Percentiles rank a stretch among this genome's conserved stretches.
These are phyloP conservation scores for Sphenodon punctatus DNA, from an alignment of 2,797 vertebrate genomes.

Conservation along the genomic window DNA sequence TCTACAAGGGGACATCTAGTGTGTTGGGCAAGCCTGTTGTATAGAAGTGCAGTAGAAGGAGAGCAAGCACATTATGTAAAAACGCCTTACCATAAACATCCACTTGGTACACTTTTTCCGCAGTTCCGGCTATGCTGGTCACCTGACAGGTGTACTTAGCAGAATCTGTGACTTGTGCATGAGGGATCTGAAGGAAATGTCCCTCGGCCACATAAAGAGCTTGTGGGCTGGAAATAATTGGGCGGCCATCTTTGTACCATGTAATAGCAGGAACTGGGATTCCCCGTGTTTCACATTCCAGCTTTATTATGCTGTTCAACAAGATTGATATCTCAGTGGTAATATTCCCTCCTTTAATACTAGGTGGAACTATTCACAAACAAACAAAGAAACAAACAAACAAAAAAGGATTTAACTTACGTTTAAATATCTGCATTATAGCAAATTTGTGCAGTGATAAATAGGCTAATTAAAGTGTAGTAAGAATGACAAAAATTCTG, in stretches of 20 bases:
- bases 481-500: background rate
- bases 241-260: conserved; percentile 87
- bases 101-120: conserved; percentile 86
- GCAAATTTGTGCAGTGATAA: background rate
- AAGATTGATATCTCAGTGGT: conserved; percentile 84
- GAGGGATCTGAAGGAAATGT: conserved; percentile 88
- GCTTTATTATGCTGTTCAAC: conserved; percentile 80
- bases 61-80: background rate
- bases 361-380: conserved; percentile 85
- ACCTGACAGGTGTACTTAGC: conserved; percentile 86
- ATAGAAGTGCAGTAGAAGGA: background rate
- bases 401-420: too few relatives aligned
- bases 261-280: conserved; percentile 86
- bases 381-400: background rate
- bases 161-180: conserved; percentile 83
- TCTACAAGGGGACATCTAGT: background rate
- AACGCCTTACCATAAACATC: conserved; percentile 91
- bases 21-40: background rate
- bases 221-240: conserved; percentile 81
- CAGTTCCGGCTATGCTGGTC: conserved; percentile 81
- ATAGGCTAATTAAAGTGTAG: background rate
- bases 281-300: conserved; percentile 92
- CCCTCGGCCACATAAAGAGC: conserved; percentile 87
- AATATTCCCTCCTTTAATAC: conserved; percentile 89
- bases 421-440: background rate